Evolutionary conservation across 2,797 vertebrate species (phyloP), one percentile per base, ranked within the genome.

Genomic region (Peromyscus aztecus): DNA sequence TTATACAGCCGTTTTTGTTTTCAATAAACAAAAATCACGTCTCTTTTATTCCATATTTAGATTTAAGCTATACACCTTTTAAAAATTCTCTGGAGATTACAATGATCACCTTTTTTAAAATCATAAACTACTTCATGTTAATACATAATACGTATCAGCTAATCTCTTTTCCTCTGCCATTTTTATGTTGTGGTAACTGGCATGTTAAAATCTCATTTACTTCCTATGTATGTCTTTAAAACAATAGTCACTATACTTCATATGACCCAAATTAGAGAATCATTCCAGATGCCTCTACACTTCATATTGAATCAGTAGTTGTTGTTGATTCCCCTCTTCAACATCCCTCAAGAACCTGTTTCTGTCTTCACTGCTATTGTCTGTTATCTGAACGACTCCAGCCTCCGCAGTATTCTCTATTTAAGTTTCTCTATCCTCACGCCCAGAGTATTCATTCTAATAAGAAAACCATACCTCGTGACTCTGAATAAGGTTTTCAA

Each of bases 1-100:
- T 80, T 95, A 83, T 69, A 90, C 10, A 91, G 23, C 6, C 69
- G 89, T 71, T 46, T 90, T 89, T 89, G 65, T 93, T 81, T 95
- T 40, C 85, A 94, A 81, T 0, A 78, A 71, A 67, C 71, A 43
- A 10, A 71, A 49, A 46, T 43, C 49, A 0, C 61, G 40, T 80
- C 24, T 57, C 78, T 94, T 96, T 94, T 93, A 94, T 86, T 89
- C 21, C 37, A 75, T 87, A 73, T 49, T 93, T 82, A 85, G 46
- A 91, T 89, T 96, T 90, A 94, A 94, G 21, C 52, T 89, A 4
- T 52, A 57, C 77, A 23, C 87, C n/a, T 81, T 81, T 87, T 95
- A 84, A 34, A 49, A 43, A 93, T 87, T 63, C 13, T 78, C n/a
- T 69, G 86, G 55, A 83, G n/a, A 95, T n/a, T 77, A 93, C 34